Evolutionary conservation across 2,888 invertebrate genomes (phyloP).

Genomic region (Thereva unica): DNA sequence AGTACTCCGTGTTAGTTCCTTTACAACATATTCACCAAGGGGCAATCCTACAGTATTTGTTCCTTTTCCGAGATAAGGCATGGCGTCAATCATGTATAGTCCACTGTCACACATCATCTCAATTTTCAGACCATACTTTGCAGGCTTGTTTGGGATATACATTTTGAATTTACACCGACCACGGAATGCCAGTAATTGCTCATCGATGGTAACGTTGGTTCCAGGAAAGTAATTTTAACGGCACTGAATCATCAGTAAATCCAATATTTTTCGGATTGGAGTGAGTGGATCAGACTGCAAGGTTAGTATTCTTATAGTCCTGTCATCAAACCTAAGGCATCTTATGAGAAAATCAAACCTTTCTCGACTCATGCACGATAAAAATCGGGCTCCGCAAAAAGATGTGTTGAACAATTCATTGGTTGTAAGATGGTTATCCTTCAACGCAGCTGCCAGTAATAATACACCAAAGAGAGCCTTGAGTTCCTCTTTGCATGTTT

Average conservation of each 20-base stretch:
- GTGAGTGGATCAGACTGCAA: no score
- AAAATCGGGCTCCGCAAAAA: no score
- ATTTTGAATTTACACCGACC: conserved; percentile 4
- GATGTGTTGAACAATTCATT: no score
- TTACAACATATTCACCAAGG: conserved; percentile 29
- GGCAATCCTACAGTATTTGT: conserved; percentile 36
- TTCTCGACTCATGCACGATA: no score
- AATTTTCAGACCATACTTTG: conserved; percentile 40
- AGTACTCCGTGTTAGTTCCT: conserved; percentile 44
- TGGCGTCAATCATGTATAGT: conserved; percentile 34
- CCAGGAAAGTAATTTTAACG: conserved; percentile 34
- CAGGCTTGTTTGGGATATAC: conserved; percentile 38
- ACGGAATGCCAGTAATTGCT: conserved; percentile 39
- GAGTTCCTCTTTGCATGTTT: no score
- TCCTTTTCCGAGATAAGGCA: conserved; percentile 37
- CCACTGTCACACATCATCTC: conserved; percentile 38
- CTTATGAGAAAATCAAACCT: no score
- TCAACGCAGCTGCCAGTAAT: no score
- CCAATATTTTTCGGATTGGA: conserved; percentile 38
- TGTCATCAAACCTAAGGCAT: no score
- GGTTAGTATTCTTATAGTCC: no score
- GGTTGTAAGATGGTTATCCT: no score
- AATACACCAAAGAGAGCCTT: no score
- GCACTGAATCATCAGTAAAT: conserved; percentile 34
- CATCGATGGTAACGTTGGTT: conserved; percentile 38